Base-by-base conservation (phyloP, 2,888 invertebrate genomes). In the Frankliniella intonsa region DNA sequence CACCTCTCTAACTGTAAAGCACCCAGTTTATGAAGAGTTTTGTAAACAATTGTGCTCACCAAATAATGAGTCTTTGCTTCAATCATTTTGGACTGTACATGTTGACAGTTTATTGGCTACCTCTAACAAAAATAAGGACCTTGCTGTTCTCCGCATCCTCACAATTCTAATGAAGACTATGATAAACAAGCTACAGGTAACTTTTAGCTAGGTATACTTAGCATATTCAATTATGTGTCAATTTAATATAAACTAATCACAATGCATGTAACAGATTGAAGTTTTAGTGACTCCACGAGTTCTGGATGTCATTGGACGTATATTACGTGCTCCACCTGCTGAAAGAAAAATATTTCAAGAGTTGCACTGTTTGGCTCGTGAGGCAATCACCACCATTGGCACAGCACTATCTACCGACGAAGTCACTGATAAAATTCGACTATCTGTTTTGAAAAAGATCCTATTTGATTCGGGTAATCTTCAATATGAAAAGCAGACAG, bases 361-460 rank as follows among this genome's bases (percentile, higher is more conserved):
- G 22, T 11, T 69, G 7, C 22, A 22, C 22, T 3, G 0, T 3
- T 8, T 22, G 69, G 69, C 69, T 22, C 69, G 22, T 8, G 69
- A 69, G 3, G 69, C 69, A 9, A n/a, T 69, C 11, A 22, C 19
- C 11, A 8, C 22, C 2, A 5, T 22, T 22, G 22, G 22, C 5
- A 22, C 11, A n/a, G 69, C 22, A 8, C 69, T 69, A 0, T 19
- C 11, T 22, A 11, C 69, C 7, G 69, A 69, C 11, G 69, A 69
- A 22, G 69, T 22, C 22, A 19, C 69, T 8, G 69, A 69, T n/a
- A 69, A 69, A 69, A 22, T 69, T 91, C 1, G 87, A 89, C 83
- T 90, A 90, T 83, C 91, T 92, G 50, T 81, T 81, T 25, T 25
- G 80, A 83, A 92, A 90, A 85, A 90, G 89, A 84, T 88, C 91